Evolutionary conservation across 2,113 vertebrate genomes (phyloP).

Genomic region (Sander vitreus): DNA sequence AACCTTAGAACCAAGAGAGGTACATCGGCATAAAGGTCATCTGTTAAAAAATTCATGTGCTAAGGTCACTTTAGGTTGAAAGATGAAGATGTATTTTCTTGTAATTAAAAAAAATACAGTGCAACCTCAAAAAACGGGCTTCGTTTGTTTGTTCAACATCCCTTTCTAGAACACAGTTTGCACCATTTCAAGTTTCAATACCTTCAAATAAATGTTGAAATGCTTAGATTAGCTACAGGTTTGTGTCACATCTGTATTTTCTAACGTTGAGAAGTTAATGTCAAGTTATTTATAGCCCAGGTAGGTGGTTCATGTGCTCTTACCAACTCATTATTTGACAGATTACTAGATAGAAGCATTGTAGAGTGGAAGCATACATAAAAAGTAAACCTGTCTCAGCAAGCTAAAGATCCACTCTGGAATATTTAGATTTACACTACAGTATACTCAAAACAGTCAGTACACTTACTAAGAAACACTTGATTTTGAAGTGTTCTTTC

Average conservation of each 20-base stretch:
- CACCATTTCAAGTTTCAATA: neutral
- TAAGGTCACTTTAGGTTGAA: conserved; percentile 59
- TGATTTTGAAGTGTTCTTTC: too few species aligned
- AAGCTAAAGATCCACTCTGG: neutral
- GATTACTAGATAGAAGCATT: neutral
- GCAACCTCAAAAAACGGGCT: conserved; percentile 31
- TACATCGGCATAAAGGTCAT: conserved; percentile 32
- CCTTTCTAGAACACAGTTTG: neutral
- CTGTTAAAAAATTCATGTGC: conserved; percentile 44
- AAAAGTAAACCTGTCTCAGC: neutral
- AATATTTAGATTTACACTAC: too few species aligned
- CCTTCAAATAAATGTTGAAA: neutral
- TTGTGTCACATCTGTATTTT: neutral
- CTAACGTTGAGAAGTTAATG: neutral
- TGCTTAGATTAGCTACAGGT: neutral
- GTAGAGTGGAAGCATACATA: neutral
- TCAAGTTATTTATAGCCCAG: conserved; percentile 2
- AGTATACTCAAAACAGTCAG: too few species aligned
- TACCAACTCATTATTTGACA: neutral
- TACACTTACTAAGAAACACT: too few species aligned
- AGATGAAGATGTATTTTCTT: conserved; percentile 78
- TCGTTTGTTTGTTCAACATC: neutral
- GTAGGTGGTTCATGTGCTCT: neutral
- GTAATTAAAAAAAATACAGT: conserved; percentile 75
- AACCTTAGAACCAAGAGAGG: conserved; percentile 32